Evolutionary conservation across 2,888 invertebrate genomes (phyloP).

Genomic region (Chrysotoxum bicinctum): DNA sequence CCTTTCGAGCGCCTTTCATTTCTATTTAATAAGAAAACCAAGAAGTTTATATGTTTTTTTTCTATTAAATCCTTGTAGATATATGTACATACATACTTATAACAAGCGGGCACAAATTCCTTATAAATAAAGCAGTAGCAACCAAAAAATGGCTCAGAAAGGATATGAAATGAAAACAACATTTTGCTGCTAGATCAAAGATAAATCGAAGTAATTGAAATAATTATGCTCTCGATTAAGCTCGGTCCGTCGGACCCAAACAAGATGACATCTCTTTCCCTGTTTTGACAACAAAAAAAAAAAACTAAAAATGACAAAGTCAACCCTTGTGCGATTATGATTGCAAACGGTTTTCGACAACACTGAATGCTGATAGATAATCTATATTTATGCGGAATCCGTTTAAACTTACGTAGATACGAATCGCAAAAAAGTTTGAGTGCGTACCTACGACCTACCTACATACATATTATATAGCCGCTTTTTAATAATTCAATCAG

Average conservation of each 20-base stretch:
- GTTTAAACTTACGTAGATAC: slow-evolving; percentile 45
- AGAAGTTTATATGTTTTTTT: background rate
- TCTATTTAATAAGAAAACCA: background rate
- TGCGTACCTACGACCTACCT: slow-evolving; percentile 1
- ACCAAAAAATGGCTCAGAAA: slow-evolving; percentile 22
- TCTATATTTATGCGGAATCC: slow-evolving; percentile 52
- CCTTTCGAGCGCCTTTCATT: slow-evolving; percentile 32
- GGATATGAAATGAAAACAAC: slow-evolving; percentile 18
- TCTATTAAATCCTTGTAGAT: background rate
- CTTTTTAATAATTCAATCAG: slow-evolving; percentile 57
- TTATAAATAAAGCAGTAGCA: slow-evolving; percentile 6
- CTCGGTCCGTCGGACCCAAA: slow-evolving; percentile 42
- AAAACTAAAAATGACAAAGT: slow-evolving; percentile 16
- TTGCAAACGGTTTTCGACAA: slow-evolving; percentile 35
- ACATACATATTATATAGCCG: too few species aligned
- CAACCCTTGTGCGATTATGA: slow-evolving; percentile 54
- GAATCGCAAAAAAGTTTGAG: slow-evolving; percentile 33
- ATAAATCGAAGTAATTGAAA: slow-evolving; percentile 79
- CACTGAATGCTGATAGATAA: slow-evolving; percentile 42
- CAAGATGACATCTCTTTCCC: slow-evolving; percentile 54
- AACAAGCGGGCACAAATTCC: slow-evolving; percentile 30
- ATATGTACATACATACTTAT: background rate
- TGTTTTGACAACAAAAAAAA: slow-evolving; percentile 24
- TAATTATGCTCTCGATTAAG: slow-evolving; percentile 81
- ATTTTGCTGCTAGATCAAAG: slow-evolving; percentile 75